Conservation (phyloP, 2,113 vertebrate genomes). For the Cacatua alba region DNA sequence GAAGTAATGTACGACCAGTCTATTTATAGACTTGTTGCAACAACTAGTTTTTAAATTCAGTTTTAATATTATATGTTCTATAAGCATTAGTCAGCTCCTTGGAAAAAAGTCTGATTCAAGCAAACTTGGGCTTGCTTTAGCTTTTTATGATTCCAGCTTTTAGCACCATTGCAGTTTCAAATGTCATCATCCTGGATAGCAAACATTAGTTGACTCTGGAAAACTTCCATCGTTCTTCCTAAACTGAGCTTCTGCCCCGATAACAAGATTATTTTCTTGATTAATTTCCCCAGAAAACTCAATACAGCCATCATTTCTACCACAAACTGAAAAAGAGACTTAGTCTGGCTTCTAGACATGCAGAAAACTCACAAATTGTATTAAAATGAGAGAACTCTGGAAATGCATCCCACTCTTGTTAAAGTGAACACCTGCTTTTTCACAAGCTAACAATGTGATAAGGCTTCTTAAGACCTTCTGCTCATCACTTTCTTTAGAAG, state of each 20-base stretch:
- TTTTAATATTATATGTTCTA: neutral
- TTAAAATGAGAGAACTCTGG: neutral
- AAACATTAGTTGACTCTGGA: neutral
- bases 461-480: neutral
- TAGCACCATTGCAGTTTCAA: neutral
- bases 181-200: accelerated
- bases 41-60: neutral
- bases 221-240: neutral
- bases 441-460: neutral
- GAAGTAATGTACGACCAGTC: neutral
- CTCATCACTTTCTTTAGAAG: neutral
- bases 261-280: conserved; percentile 28
- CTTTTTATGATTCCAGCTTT: neutral
- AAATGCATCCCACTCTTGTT: neutral
- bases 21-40: neutral
- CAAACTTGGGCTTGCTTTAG: neutral
- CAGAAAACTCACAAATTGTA: neutral
- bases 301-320: neutral
- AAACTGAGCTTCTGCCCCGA: conserved; percentile 36
- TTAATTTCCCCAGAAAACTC: conserved; percentile 29
- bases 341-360: neutral
- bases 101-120: neutral
- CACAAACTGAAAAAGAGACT: neutral
- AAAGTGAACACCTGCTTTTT: neutral
- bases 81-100: neutral